Conservation (phyloP, 2,797 vertebrate species). For the Tokudaia tokunoshimensis region DNA sequence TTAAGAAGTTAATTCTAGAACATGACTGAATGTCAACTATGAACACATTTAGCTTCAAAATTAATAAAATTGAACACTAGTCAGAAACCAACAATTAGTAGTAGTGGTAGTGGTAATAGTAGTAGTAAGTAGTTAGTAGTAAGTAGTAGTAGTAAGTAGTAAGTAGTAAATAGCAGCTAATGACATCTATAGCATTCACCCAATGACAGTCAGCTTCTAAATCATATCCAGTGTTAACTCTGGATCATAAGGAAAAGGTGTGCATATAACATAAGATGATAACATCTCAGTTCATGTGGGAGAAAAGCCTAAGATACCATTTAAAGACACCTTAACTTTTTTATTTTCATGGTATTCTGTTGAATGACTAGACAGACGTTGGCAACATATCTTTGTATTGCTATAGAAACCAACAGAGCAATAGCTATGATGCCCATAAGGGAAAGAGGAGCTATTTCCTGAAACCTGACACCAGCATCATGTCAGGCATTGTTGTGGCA, state of each 20-base stretch:
- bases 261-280: neutral
- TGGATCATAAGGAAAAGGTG: neutral
- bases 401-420: neutral
- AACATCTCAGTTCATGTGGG: neutral
- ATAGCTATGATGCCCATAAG: neutral
- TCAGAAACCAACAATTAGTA: conserved; percentile 18
- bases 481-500: neutral
- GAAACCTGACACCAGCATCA: neutral
- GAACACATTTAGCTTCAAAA: conserved; percentile 7
- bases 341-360: conserved; percentile 50
- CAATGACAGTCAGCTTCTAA: neutral
- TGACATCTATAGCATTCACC: neutral
- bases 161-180: neutral
- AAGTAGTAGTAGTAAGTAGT: too few species aligned
- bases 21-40: neutral
- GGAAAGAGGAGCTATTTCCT: conserved; percentile 12
- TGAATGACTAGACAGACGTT: neutral
- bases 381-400: neutral
- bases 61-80: conserved; percentile 32
- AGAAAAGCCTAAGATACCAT: neutral
- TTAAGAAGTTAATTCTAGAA: neutral
- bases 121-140: neutral
- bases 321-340: neutral
- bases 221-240: neutral
- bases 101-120: neutral